Evolutionary conservation across 2,113 vertebrate genomes (phyloP).

Genomic region (Puffinus mauretanicus): DNA sequence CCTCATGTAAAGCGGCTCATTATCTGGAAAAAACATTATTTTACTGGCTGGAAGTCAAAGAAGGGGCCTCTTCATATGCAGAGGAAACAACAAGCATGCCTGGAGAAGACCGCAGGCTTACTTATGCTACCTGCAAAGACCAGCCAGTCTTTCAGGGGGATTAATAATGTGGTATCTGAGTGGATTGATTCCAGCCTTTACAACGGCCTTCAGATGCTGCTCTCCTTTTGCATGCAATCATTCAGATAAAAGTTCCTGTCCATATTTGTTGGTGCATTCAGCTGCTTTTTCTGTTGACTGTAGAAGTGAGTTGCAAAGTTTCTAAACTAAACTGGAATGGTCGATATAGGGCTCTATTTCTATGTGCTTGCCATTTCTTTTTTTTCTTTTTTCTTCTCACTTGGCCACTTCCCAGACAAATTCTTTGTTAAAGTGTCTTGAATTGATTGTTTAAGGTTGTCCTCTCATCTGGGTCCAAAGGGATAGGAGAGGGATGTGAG

Average conservation of each 20-base stretch:
- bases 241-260: not conserved
- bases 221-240: not conserved
- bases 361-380: not conserved
- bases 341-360: not conserved
- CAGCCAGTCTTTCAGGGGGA: not conserved
- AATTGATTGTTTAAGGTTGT: not conserved
- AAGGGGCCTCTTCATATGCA: constrained; percentile 39
- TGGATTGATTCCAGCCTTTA: not conserved
- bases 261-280: not conserved
- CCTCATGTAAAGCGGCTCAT: constrained; percentile 46
- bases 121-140: constrained; percentile 33
- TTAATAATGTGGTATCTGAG: not conserved
- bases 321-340: not conserved
- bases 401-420: not conserved
- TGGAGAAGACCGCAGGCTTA: not conserved
- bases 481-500: not conserved
- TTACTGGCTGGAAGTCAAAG: constrained; percentile 58
- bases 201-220: not conserved
- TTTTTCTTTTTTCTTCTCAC: no score
- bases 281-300: not conserved
- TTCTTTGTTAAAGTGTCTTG: not conserved
- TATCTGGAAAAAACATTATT: constrained; percentile 59
- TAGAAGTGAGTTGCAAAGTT: not conserved
- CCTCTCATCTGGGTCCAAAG: not conserved
- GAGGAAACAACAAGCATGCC: constrained; percentile 21